phyloP scores from a whole-genome alignment of 2,113 vertebrate genomes.

The Ammodytes dubius region DNA sequence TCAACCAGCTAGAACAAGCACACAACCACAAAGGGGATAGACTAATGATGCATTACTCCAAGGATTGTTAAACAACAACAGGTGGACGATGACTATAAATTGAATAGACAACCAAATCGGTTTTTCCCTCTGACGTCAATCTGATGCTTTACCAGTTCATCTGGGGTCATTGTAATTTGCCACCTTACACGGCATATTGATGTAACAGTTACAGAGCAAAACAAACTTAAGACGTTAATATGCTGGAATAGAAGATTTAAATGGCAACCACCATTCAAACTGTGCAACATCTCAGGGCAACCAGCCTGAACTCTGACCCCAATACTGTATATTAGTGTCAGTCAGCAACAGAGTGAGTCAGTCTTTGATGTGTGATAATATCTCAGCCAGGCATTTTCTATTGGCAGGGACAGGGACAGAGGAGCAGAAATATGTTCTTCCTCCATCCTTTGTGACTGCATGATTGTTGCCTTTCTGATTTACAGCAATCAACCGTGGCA shows the following conservation, averaged over 20 bases:
- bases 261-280: slow-evolving; percentile 29
- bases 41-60: no score
- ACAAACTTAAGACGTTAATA: not conserved
- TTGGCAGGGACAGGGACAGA: slow-evolving; percentile 3
- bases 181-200: not conserved
- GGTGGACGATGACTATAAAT: no score
- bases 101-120: no score
- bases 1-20: no score
- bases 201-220: not conserved
- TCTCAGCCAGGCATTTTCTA: slow-evolving; percentile 29
- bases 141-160: not conserved
- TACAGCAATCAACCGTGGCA: slow-evolving; percentile 29
- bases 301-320: slow-evolving; percentile 37
- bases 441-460: not conserved
- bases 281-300: slow-evolving; percentile 14
- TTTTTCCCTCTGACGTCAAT: not conserved
- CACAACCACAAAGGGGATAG: no score
- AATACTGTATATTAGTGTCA: slow-evolving; percentile 49
- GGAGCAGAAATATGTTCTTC: slow-evolving; percentile 11
- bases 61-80: not conserved
- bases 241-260: slow-evolving; percentile 24
- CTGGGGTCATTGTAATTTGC: not conserved
- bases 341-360: slow-evolving; percentile 6
- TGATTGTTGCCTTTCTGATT: slow-evolving; percentile 53
- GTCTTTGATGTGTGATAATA: slow-evolving; percentile 35